phyloP scores from a whole-genome alignment of 2,797 vertebrate genomes.

The Mus minutoides region DNA sequence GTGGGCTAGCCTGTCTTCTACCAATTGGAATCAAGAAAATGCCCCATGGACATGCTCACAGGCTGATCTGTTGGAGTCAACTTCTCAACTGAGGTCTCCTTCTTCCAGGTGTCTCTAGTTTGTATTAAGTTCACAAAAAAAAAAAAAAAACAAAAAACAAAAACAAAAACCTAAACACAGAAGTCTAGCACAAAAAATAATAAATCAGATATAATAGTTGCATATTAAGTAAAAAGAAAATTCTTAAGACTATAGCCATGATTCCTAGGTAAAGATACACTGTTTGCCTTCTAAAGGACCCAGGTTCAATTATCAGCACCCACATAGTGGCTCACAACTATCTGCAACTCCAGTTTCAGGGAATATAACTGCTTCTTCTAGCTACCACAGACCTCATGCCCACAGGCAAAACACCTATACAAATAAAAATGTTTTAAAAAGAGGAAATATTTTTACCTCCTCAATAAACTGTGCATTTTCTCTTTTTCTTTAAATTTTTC shows the following conservation, averaged over 20 bases:
- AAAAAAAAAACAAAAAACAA: too few species aligned
- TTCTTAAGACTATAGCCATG: background rate
- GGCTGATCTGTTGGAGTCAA: background rate
- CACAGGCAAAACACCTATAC: background rate
- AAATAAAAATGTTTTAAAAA: background rate
- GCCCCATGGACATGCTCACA: background rate
- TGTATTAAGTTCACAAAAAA: background rate
- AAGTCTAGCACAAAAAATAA: background rate
- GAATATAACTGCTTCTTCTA: background rate
- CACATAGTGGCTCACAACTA: too few species aligned
- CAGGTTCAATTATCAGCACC: background rate
- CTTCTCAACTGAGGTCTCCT: background rate
- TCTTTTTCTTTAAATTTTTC: background rate
- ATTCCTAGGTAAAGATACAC: background rate
- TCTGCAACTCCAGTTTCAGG: background rate
- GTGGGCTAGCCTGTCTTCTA: background rate
- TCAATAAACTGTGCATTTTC: background rate
- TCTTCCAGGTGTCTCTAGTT: background rate
- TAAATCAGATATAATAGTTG: background rate
- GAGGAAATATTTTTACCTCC: background rate
- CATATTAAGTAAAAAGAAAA: conserved; percentile 15
- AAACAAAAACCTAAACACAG: background rate
- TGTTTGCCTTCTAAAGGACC: background rate
- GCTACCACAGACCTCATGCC: too few species aligned
- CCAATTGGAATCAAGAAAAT: background rate